Percentiles rank a stretch among this genome's conserved stretches.
phyloP scores from a whole-genome alignment of 2,888 invertebrate species.

The Dynastes tityus region DNA sequence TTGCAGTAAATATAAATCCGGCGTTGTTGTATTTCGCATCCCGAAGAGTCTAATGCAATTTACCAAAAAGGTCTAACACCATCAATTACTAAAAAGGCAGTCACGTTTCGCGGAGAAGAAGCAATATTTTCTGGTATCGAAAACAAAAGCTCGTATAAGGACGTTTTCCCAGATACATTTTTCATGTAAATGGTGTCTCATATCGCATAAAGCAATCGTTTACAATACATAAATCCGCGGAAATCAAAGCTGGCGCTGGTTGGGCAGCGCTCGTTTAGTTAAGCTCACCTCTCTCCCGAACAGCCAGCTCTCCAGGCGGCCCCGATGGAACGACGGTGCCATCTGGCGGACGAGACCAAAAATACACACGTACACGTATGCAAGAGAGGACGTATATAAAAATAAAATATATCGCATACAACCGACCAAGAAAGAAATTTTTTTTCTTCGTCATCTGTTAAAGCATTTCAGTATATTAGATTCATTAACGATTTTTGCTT shows the following conservation, averaged over 20 bases:
- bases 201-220: conserved; percentile 73
- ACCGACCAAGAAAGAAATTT: conserved; percentile 4
- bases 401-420: conserved; percentile 42
- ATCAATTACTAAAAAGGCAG: conserved; percentile 70
- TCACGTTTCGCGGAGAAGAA: conserved; percentile 67
- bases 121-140: conserved; percentile 72
- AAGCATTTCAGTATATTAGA: too few relatives aligned
- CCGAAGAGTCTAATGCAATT: conserved; percentile 57
- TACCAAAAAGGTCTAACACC: conserved; percentile 62
- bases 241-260: conserved; percentile 69
- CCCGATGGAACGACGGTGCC: conserved; percentile 58
- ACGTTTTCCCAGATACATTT: conserved; percentile 71
- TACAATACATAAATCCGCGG: conserved; percentile 72
- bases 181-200: conserved; percentile 73
- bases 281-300: conserved; percentile 63
- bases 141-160: conserved; percentile 71
- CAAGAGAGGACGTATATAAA: conserved; percentile 39
- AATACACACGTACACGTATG: conserved; percentile 48
- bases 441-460: too few relatives aligned
- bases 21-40: conserved; percentile 31
- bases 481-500: too few relatives aligned
- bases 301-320: conserved; percentile 23
- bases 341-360: conserved; percentile 62
- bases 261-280: conserved; percentile 67
- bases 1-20: conserved; percentile 50